Conservation (phyloP, 2,797 vertebrate species). For the Potorous gilbertii region DNA sequence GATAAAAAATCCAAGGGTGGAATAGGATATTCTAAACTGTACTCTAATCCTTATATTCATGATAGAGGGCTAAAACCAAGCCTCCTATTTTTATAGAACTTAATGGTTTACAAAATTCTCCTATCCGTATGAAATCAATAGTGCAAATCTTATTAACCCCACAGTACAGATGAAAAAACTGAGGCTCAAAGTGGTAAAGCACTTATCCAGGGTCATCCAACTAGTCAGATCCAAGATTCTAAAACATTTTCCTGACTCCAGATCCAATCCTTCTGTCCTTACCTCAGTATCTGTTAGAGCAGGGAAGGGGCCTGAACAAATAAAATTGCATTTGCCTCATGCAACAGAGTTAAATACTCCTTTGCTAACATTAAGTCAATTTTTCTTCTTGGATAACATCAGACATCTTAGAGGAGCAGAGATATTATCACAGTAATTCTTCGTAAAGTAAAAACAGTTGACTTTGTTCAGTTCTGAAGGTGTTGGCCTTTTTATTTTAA, state of each 20-base stretch:
- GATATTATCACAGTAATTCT: constrained; percentile 75
- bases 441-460: constrained; percentile 73
- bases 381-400: constrained; percentile 57
- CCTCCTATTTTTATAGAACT: not conserved
- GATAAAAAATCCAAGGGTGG: not conserved
- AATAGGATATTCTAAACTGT: not conserved
- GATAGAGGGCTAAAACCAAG: not conserved
- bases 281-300: not conserved
- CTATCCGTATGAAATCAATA: not conserved
- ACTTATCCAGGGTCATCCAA: not conserved
- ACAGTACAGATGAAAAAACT: not conserved
- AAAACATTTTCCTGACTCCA: not conserved
- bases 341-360: constrained; percentile 56
- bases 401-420: constrained; percentile 61
- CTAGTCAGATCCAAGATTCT: not conserved
- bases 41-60: not conserved
- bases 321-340: constrained; percentile 46
- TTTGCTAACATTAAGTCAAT: constrained; percentile 34
- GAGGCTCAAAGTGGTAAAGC: not conserved
- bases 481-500: constrained; percentile 75
- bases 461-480: constrained; percentile 73
- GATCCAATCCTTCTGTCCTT: not conserved
- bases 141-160: not conserved
- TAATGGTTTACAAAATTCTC: not conserved
- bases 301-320: not conserved